These are phyloP conservation scores for Arizona elegans DNA, from an alignment of 2,113 vertebrate genomes.

Conservation along the genomic window DNA sequence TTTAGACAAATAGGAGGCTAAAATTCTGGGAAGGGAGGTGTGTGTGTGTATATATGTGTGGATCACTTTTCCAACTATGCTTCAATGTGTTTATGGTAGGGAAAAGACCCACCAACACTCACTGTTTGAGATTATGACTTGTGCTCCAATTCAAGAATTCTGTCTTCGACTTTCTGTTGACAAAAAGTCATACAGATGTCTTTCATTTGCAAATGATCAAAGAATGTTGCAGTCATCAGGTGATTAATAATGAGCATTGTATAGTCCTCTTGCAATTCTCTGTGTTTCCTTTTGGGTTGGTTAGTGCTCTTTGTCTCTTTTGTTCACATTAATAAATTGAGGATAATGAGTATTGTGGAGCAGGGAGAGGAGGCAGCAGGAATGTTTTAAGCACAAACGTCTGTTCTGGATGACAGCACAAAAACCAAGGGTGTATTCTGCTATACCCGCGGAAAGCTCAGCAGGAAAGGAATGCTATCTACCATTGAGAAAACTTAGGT, in stretches of 20 bases:
- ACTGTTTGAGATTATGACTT: neutral
- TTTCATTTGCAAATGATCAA: neutral
- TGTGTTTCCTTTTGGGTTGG: neutral
- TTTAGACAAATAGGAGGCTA: neutral
- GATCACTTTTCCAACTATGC: neutral
- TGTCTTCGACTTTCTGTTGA: neutral
- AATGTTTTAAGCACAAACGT: neutral
- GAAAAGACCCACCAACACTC: neutral
- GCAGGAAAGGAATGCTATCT: neutral
- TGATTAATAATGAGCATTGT: neutral
- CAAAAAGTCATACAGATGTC: neutral
- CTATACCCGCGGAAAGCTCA: neutral
- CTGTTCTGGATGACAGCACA: constrained; percentile 4
- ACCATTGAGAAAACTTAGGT: neutral
- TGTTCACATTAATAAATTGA: neutral
- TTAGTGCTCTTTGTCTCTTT: neutral
- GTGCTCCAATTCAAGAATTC: neutral
- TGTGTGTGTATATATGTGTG: too few species aligned
- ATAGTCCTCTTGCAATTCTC: neutral
- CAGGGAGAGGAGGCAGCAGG: neutral
- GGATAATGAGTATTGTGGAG: neutral
- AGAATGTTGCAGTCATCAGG: neutral
- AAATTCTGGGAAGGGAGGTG: neutral
- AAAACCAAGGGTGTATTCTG: constrained; percentile 6
- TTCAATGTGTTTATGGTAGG: neutral